Evolutionary conservation across 2,113 vertebrate species (phyloP).

Genomic region (Notothenia rossii): DNA sequence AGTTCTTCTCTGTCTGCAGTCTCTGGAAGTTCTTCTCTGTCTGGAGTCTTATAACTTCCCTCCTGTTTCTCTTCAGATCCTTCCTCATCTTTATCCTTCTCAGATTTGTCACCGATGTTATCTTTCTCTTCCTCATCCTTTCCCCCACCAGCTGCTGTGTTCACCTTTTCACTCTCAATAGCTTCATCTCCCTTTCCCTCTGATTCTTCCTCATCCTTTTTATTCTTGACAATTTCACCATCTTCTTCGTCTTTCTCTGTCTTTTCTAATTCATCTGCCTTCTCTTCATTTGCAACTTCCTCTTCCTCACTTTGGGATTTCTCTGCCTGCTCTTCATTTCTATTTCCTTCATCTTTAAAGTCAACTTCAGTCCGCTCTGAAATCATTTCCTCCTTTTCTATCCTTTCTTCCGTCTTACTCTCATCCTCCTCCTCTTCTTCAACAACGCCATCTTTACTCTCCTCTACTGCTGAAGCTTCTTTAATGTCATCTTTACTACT

Average conservation of each 20-base stretch:
- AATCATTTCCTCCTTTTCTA: not conserved
- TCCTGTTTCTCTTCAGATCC: slow-evolving; percentile 19
- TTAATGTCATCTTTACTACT: slow-evolving; percentile 2
- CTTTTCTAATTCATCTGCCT: not conserved
- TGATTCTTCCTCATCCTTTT: not conserved
- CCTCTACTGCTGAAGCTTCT: slow-evolving; percentile 11
- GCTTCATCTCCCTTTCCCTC: slow-evolving; percentile 17
- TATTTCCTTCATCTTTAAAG: slow-evolving; percentile 6
- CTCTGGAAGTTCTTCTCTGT: too few species aligned
- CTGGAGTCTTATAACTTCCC: not conserved
- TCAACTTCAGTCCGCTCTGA: slow-evolving; percentile 16
- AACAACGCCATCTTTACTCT: slow-evolving; percentile 3
- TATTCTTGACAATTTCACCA: too few species aligned
- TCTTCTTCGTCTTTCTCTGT: too few species aligned
- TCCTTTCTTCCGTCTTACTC: too few species aligned
- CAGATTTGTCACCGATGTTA: not conserved
- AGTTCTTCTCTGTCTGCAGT: too few species aligned
- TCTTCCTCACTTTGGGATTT: not conserved
- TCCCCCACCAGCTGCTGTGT: slow-evolving; percentile 14
- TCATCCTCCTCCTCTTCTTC: not conserved
- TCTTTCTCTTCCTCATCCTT: not conserved
- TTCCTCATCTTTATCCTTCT: slow-evolving; percentile 14
- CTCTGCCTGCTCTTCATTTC: slow-evolving; percentile 23
- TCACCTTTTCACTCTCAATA: slow-evolving; percentile 9
- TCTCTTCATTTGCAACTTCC: not conserved